Conservation (phyloP, 2,113 vertebrate species). For the Recurvirostra avosetta region DNA sequence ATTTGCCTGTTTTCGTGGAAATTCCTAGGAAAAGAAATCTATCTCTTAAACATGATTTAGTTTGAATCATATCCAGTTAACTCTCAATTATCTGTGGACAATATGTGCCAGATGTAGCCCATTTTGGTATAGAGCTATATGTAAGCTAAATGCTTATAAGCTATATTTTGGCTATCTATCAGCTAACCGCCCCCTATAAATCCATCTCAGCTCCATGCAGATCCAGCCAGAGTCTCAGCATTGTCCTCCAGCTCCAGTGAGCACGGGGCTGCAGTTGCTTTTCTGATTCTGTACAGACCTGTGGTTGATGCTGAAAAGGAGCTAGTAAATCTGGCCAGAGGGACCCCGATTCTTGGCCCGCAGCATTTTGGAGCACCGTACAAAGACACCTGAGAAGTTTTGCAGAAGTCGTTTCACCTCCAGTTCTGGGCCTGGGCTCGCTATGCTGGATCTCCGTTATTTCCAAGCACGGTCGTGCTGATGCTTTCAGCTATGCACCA, state of each 20-base stretch:
- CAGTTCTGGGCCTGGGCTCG: not conserved
- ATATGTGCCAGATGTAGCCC: not conserved
- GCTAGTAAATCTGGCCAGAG: not conserved
- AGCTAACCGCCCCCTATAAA: not conserved
- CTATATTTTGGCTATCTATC: not conserved
- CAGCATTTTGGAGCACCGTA: not conserved
- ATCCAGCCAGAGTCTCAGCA: not conserved
- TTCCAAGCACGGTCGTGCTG: not conserved
- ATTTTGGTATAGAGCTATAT: not conserved
- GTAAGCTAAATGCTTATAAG: not conserved
- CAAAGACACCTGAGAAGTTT: not conserved
- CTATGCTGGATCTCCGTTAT: not conserved
- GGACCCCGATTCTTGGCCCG: rapidly evolving
- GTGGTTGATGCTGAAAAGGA: not conserved
- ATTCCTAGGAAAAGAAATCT: not conserved
- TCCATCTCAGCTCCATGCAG: not conserved
- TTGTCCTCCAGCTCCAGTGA: not conserved
- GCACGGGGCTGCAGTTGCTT: not conserved
- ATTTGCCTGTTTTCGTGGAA: not conserved
- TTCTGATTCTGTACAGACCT: not conserved
- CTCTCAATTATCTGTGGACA: not conserved
- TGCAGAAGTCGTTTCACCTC: not conserved
- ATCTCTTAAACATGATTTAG: not conserved
- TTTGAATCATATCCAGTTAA: not conserved
- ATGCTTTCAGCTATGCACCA: not conserved